Percentiles rank a stretch among this genome's conserved stretches.
These are phyloP conservation scores for Martes flavigula DNA, from an alignment of 2,797 vertebrate species.

Conservation along the genomic window DNA sequence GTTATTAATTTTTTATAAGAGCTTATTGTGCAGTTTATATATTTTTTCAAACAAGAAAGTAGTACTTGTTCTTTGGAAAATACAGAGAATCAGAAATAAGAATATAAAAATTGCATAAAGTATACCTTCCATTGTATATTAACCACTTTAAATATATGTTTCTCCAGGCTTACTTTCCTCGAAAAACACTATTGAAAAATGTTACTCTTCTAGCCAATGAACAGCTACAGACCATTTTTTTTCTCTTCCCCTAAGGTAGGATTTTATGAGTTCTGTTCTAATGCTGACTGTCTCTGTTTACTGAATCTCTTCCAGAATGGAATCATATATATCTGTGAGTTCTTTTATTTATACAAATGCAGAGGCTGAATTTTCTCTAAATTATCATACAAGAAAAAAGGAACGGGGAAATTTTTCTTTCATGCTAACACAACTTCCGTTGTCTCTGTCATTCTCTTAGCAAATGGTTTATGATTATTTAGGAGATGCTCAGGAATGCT, in stretches of 20 bases:
- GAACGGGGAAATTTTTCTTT: background rate
- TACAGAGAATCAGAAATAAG: background rate
- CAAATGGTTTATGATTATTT: background rate
- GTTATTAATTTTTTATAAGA: background rate
- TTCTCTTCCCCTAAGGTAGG: background rate
- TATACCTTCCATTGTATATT: background rate
- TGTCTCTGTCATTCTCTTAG: background rate
- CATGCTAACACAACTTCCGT: background rate
- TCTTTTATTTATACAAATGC: background rate
- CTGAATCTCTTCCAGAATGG: background rate
- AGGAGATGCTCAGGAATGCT: background rate
- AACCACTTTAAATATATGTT: background rate
- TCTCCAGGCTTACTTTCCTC: background rate
- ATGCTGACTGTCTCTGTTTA: background rate
- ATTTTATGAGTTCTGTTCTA: background rate
- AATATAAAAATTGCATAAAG: background rate
- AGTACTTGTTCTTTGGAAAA: constrained; percentile 22
- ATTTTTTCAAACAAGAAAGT: constrained; percentile 11
- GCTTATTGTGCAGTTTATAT: background rate
- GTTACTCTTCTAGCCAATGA: background rate
- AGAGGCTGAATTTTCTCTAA: background rate
- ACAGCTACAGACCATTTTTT: background rate
- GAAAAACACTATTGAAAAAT: background rate
- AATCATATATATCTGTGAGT: background rate
- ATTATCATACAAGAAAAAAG: background rate